Evolutionary conservation across 2,888 invertebrate genomes (phyloP).

Genomic region (Netelia inedita): DNA sequence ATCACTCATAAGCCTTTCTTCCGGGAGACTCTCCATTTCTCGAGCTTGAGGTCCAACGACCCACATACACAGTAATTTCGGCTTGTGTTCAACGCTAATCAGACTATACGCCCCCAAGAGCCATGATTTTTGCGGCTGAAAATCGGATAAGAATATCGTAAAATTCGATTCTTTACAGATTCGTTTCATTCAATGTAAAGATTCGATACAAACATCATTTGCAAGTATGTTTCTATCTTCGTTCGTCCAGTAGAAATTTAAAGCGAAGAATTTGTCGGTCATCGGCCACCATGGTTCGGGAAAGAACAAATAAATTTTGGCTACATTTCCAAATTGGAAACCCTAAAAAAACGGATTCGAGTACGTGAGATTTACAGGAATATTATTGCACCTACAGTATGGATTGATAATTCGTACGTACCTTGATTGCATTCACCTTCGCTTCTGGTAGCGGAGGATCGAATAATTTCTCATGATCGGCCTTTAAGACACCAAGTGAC

Average conservation of each 20-base stretch:
- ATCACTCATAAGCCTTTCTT: constrained; percentile 86
- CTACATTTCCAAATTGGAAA: constrained; percentile 89
- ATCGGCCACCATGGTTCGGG: constrained; percentile 87
- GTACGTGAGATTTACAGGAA: no score
- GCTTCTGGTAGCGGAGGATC: constrained; percentile 86
- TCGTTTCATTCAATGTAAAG: background rate
- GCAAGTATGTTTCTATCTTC: constrained; percentile 81
- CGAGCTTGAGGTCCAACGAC: constrained; percentile 88
- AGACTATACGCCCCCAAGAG: constrained; percentile 88
- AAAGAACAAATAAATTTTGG: constrained; percentile 90
- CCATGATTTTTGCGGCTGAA: constrained; percentile 86
- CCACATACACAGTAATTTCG: constrained; percentile 89
- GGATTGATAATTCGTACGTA: constrained; percentile 59
- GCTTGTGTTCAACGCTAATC: constrained; percentile 87
- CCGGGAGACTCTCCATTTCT: constrained; percentile 87
- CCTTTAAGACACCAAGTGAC: constrained; percentile 90
- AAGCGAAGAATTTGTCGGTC: constrained; percentile 68
- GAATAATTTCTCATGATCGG: constrained; percentile 86
- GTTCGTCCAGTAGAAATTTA: constrained; percentile 87
- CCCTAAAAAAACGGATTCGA: constrained; percentile 78
- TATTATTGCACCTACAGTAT: background rate
- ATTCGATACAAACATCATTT: constrained; percentile 57
- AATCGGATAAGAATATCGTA: constrained; percentile 5
- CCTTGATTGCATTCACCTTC: constrained; percentile 87
- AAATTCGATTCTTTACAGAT: background rate